Base-by-base conservation (phyloP, 1,140 invertebrate genomes). In the Lepidurus packardi region DNA sequence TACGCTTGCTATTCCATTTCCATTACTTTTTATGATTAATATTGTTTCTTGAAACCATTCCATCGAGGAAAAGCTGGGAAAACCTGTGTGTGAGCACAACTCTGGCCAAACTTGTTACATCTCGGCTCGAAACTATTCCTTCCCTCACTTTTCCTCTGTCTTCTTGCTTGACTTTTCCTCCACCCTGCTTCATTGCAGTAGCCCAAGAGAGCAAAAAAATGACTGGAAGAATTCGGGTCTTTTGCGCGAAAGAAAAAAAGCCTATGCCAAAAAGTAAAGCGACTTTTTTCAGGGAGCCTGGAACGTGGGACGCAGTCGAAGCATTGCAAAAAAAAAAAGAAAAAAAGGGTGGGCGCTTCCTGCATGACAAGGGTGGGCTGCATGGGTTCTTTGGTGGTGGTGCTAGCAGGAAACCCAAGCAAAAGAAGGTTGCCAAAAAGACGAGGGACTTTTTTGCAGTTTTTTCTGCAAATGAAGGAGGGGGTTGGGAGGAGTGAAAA, bases 261-360 rank as follows among this genome's bases (percentile, higher is more conserved):
- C 6, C n/a, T 16, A 16, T 16, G 45, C 45, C 21, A 65, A 65
- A 65, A 65, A 65, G 13, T 21, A 65, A 65, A 13, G 13, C 16
- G 53, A 21, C 9, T 65, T 65, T 65, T 65, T 65, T n/a, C 8
- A 9, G 53, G 21, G 53, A 34, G 16, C 53, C 9, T 21, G 53
- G 53, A 65, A 65, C 53, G 53, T 65, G 53, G 53, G 53, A 65
- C 21, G 53, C 53, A 65, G 53, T 65, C 21, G 53, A 9, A 65
- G 53, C 53, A 65, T 65, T 65, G 53, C 53, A 7, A 13, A 65
- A 21, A 16, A 65, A 65, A 47, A 16, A 47, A 7, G 16, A 47
- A 47, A 47, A 47, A 47, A 11, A 47, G 45, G 45, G 45, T 11
- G 45, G 16, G 16, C 16, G 53, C 53, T 65, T 65, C 53, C 53